phyloP scores from a whole-genome alignment of 2,888 invertebrate genomes.

The Odontocerum albicorne region DNA sequence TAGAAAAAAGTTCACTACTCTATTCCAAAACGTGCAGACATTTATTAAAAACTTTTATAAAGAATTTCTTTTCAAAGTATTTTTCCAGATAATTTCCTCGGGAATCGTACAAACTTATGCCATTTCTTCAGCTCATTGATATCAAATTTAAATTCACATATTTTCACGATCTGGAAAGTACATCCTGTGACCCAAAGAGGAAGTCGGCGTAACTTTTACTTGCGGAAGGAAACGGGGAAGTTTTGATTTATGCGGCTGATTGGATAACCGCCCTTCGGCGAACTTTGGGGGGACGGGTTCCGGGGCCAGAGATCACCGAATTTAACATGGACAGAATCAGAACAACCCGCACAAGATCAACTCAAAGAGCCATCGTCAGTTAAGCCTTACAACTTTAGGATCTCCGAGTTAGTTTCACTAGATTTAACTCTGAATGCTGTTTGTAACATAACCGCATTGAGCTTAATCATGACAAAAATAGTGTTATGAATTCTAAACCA shows the following conservation, averaged over 20 bases:
- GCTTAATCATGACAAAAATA: no score
- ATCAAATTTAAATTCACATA: no score
- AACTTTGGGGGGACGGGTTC: constrained; percentile 1
- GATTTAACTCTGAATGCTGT: constrained; percentile 3
- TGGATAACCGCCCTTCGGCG: constrained; percentile 14
- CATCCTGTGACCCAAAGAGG: constrained; percentile 21
- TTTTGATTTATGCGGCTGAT: constrained; percentile 31
- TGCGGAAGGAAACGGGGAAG: constrained; percentile 23
- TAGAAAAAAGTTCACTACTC: no score
- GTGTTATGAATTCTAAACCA: no score
- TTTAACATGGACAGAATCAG: constrained; percentile 3
- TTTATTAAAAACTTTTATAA: no score
- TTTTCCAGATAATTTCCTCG: no score
- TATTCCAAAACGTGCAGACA: no score
- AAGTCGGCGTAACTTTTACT: constrained; percentile 13
- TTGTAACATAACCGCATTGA: no score
- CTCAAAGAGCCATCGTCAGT: constrained; percentile 8
- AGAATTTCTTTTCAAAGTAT: no score
- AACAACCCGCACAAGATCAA: constrained; percentile 10
- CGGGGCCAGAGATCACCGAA: constrained; percentile 13
- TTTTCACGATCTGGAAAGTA: no score
- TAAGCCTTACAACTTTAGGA: constrained; percentile 7
- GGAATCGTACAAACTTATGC: no score
- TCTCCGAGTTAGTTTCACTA: constrained; percentile 7
- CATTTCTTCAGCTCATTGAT: no score